These are phyloP conservation scores for Synodontis membranacea DNA, from an alignment of 2,113 vertebrate species.

Conservation along the genomic window DNA sequence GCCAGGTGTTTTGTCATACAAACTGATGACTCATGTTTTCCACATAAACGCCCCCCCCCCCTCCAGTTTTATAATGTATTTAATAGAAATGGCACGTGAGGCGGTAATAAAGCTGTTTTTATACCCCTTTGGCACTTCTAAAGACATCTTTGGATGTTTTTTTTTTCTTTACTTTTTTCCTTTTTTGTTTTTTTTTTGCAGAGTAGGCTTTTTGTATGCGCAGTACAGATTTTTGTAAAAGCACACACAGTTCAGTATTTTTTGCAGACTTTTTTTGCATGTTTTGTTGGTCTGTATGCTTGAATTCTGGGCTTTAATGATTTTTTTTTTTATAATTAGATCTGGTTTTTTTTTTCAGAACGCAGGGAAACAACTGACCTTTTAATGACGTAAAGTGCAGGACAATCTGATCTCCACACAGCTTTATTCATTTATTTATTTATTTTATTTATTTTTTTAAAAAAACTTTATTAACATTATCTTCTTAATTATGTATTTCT, in stretches of 20 bases:
- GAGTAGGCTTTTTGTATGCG: too few relatives aligned
- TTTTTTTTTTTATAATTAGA: background rate
- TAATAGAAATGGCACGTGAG: conserved; percentile 44
- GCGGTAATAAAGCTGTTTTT: conserved; percentile 52
- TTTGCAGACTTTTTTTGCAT: too few relatives aligned
- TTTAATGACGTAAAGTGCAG: background rate
- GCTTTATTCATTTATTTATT: too few relatives aligned
- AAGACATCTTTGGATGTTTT: background rate
- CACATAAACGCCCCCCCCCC: conserved; percentile 45
- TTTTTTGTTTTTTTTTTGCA: too few relatives aligned
- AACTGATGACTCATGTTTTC: conserved; percentile 59
- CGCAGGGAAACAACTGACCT: background rate
- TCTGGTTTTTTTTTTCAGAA: too few relatives aligned
- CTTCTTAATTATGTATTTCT: too few relatives aligned
- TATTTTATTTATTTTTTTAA: too few relatives aligned
- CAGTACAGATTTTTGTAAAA: too few relatives aligned
- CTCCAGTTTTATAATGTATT: conserved; percentile 36
- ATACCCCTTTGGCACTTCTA: background rate
- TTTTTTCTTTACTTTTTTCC: too few relatives aligned
- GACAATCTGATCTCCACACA: background rate
- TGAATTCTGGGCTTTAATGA: background rate
- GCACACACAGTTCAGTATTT: too few relatives aligned
- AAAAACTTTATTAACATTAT: too few relatives aligned
- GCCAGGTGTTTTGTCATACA: conserved; percentile 29
- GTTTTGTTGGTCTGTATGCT: background rate